Conservation (phyloP, 2,888 invertebrate species). For the Fabriciana adippe region DNA sequence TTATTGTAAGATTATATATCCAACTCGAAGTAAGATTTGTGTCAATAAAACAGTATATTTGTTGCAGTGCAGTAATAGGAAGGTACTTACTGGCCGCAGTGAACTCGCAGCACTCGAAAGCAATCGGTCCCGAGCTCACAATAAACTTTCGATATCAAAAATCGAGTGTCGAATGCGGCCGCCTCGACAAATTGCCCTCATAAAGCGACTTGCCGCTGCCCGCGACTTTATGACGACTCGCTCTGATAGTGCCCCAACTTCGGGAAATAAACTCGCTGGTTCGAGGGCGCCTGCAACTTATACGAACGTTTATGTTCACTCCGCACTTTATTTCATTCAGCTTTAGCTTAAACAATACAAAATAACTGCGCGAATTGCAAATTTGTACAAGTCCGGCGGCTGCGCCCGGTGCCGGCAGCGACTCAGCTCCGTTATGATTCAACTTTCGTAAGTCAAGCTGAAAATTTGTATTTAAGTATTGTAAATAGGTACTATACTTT, state of each 20-base stretch:
- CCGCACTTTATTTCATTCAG: slow-evolving; percentile 45
- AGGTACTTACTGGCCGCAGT: not conserved
- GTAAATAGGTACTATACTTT: no score
- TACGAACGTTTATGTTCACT: slow-evolving; percentile 45
- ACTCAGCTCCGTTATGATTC: not conserved
- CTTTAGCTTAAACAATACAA: slow-evolving; percentile 28
- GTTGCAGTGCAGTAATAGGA: slow-evolving; percentile 6
- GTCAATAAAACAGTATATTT: slow-evolving; percentile 7
- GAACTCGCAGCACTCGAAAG: slow-evolving; percentile 15
- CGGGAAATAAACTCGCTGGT: slow-evolving; percentile 11
- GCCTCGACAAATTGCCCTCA: slow-evolving; percentile 52
- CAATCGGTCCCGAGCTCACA: slow-evolving; percentile 35
- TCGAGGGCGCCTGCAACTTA: slow-evolving; percentile 32
- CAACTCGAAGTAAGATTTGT: not conserved
- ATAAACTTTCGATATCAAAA: slow-evolving; percentile 54
- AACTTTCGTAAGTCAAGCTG: no score
- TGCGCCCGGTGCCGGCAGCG: not conserved
- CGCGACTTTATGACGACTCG: slow-evolving; percentile 39
- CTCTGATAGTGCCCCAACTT: slow-evolving; percentile 14
- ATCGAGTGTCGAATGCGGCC: slow-evolving; percentile 50
- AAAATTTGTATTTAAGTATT: no score
- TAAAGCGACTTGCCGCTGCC: slow-evolving; percentile 44
- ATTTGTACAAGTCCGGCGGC: slow-evolving; percentile 9
- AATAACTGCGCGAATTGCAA: slow-evolving; percentile 29
- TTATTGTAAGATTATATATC: not conserved